A percentile compares a stretch with the other conserved stretches of the same genome.
Evolutionary conservation across 2,797 vertebrate species (phyloP).

Genomic region (Mormyrus proboscirostris): DNA sequence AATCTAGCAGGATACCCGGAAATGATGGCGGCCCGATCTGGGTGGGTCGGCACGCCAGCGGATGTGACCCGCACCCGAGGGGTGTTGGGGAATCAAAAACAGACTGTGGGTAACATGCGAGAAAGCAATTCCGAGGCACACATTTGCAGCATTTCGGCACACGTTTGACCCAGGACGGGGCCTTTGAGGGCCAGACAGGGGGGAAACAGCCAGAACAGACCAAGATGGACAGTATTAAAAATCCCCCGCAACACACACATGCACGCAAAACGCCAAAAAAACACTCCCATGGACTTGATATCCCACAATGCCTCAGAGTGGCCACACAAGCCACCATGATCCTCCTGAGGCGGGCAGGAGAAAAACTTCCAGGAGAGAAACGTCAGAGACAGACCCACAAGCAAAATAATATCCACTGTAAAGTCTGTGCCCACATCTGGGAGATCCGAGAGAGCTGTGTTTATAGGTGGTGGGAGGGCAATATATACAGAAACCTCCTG

Average conservation of each 20-base stretch:
- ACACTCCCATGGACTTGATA: conserved; percentile 65
- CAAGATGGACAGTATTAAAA: conserved; percentile 57
- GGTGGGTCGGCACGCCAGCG: not conserved
- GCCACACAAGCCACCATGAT: conserved; percentile 55
- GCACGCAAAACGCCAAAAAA: conserved; percentile 65
- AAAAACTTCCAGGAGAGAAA: too few relatives aligned
- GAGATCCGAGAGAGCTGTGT: conserved; percentile 16
- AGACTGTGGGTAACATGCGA: not conserved
- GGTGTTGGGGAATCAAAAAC: not conserved
- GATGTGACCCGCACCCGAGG: not conserved
- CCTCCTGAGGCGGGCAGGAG: conserved; percentile 21
- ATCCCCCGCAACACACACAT: conserved; percentile 62
- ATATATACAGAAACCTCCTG: conserved; percentile 30
- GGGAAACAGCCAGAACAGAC: conserved; percentile 45
- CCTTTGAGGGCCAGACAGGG: not conserved
- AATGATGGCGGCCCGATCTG: not conserved
- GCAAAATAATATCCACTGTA: not conserved
- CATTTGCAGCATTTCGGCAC: not conserved
- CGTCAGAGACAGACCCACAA: not conserved
- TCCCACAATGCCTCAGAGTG: conserved; percentile 55
- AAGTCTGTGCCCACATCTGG: conserved; percentile 12
- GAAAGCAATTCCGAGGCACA: not conserved
- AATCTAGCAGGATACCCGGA: not conserved
- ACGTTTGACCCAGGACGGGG: not conserved
- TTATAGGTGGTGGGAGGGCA: not conserved